Conservation (phyloP, 1,140 invertebrate genomes). For the Bombyx mandarina region DNA sequence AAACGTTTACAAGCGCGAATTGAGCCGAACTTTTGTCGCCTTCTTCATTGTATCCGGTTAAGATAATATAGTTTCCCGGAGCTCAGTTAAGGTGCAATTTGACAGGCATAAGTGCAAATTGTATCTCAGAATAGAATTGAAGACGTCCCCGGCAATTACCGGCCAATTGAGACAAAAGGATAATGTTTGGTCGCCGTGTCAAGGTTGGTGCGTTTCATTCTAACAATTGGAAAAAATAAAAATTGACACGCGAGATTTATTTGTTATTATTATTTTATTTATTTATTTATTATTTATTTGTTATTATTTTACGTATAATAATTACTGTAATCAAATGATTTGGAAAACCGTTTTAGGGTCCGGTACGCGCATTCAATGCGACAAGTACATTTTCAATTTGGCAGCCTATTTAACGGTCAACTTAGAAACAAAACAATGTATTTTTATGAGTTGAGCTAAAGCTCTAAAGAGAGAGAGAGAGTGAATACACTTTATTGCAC, state of each 20-base stretch:
- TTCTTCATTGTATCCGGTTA: neutral
- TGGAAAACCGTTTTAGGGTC: too few species aligned
- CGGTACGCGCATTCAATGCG: too few species aligned
- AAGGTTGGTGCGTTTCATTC: slow-evolving; percentile 48
- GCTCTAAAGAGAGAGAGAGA: too few species aligned
- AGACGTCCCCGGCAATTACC: slow-evolving; percentile 59
- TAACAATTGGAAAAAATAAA: slow-evolving; percentile 53
- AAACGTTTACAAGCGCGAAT: too few species aligned
- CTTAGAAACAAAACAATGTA: too few species aligned
- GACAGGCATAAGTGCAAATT: slow-evolving; percentile 57
- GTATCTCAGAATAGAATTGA: slow-evolving; percentile 62
- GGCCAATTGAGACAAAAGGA: slow-evolving; percentile 68
- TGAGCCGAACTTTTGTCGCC: too few species aligned
- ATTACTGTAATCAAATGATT: neutral
- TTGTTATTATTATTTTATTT: slow-evolving; percentile 27
- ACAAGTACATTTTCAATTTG: too few species aligned
- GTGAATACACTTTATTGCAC: too few species aligned
- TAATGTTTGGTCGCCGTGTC: slow-evolving; percentile 66
- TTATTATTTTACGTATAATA: neutral
- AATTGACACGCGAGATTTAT: slow-evolving; percentile 53
- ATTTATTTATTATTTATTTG: slow-evolving; percentile 16
- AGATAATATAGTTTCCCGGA: slow-evolving; percentile 5
- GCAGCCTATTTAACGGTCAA: too few species aligned
- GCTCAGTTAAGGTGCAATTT: slow-evolving; percentile 58
- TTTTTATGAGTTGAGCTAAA: too few species aligned